A percentile compares a stretch with the other conserved stretches of the same genome.
These are phyloP conservation scores for Microplitis manilae DNA, from an alignment of 2,888 invertebrate genomes.

Conservation along the genomic window DNA sequence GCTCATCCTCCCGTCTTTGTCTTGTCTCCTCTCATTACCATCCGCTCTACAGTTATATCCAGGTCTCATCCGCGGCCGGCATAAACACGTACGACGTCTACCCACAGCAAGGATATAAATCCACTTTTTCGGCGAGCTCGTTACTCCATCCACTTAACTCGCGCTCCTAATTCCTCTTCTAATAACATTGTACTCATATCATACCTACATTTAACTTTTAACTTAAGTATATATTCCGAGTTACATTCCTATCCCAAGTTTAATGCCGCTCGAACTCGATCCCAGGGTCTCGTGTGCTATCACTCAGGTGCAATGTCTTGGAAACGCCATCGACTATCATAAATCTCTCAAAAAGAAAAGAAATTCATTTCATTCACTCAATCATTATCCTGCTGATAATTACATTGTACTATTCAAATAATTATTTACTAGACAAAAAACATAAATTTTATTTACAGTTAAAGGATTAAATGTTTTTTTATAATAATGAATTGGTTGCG, in stretches of 20 bases:
- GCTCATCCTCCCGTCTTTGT: slow-evolving; percentile 10
- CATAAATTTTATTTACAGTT: background rate
- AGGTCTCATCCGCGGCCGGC: too few species aligned
- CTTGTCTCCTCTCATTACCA: background rate
- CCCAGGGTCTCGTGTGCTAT: slow-evolving; percentile 1
- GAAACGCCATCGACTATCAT: background rate
- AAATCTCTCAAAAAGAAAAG: slow-evolving; percentile 32
- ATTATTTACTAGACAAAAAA: too few species aligned
- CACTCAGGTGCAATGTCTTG: slow-evolving; percentile 14
- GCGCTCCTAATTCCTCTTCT: slow-evolving; percentile 44
- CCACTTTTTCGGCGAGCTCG: slow-evolving; percentile 52
- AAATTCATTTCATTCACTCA: background rate
- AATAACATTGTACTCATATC: slow-evolving; percentile 40
- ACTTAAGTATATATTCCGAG: background rate
- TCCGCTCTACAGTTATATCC: too few species aligned
- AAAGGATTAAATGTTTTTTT: background rate
- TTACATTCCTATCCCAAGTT: background rate
- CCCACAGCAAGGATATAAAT: slow-evolving; percentile 46
- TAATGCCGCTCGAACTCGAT: slow-evolving; percentile 4
- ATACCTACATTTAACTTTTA: slow-evolving; percentile 44
- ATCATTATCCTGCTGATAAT: too few species aligned
- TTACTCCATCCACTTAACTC: slow-evolving; percentile 44
- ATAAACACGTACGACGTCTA: slow-evolving; percentile 5
- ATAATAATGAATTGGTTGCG: slow-evolving; percentile 11
- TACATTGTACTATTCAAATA: too few species aligned